A percentile compares a stretch with the other conserved stretches of the same genome.
Evolutionary conservation across 2,888 invertebrate species (phyloP).

Genomic region (Nebria brevicollis): DNA sequence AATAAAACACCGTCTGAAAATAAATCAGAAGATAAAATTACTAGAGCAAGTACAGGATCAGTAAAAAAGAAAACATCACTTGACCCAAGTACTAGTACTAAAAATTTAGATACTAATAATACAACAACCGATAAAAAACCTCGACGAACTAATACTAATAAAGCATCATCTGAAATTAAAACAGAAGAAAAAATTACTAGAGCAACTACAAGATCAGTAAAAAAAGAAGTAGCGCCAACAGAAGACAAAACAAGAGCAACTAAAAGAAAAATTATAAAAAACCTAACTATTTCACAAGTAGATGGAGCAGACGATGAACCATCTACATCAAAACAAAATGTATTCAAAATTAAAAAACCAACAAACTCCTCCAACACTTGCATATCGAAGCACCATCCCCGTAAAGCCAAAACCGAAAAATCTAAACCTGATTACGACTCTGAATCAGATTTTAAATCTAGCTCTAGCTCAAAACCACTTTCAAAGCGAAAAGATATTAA

Average conservation of each 20-base stretch:
- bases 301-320: slow-evolving; percentile 43
- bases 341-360: slow-evolving; percentile 22
- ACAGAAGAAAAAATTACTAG: slow-evolving; percentile 32
- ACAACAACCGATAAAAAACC: slow-evolving; percentile 33
- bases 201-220: slow-evolving; percentile 7
- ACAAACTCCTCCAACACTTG: slow-evolving; percentile 36
- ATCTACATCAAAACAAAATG: slow-evolving; percentile 51
- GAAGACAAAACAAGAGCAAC: neutral
- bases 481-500: slow-evolving; percentile 12
- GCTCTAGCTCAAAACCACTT: neutral
- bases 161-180: slow-evolving; percentile 27
- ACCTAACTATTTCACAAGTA: slow-evolving; percentile 30
- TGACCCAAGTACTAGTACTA: neutral
- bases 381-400: slow-evolving; percentile 50
- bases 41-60: slow-evolving; percentile 21
- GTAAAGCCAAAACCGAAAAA: slow-evolving; percentile 50
- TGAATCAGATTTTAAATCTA: slow-evolving; percentile 54
- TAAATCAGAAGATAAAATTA: slow-evolving; percentile 28
- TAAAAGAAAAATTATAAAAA: slow-evolving; percentile 50
- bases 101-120: slow-evolving; percentile 37
- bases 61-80: neutral
- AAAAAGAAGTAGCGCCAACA: neutral
- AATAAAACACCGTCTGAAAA: slow-evolving; percentile 28
- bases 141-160: slow-evolving; percentile 19
- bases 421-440: slow-evolving; percentile 51